Conservation (phyloP, 2,113 vertebrate species). For the Microtus montanus region DNA sequence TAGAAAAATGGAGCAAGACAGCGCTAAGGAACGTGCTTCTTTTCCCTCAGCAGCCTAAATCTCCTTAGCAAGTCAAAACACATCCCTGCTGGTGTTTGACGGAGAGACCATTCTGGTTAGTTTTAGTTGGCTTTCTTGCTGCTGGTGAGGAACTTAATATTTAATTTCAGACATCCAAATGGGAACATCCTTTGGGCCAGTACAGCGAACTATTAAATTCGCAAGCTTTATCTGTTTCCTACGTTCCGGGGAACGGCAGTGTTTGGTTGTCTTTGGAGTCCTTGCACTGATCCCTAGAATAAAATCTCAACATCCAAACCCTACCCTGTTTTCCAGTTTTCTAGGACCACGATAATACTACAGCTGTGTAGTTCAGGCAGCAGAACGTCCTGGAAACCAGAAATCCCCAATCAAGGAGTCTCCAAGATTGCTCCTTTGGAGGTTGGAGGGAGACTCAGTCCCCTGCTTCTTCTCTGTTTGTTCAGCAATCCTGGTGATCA, state of each 20-base stretch:
- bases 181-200: not conserved
- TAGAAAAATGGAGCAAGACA: not conserved
- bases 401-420: not conserved
- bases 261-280: not conserved
- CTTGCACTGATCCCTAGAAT: not conserved
- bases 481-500: not conserved
- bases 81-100: not conserved
- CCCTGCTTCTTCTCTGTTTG: not conserved
- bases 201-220: not conserved
- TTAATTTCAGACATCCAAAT: not conserved
- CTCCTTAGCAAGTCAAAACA: not conserved
- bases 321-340: not conserved
- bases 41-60: slow-evolving; percentile 8
- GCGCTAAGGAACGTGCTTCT: not conserved
- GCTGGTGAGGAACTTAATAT: not conserved
- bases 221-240: not conserved
- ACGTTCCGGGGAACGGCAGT: not conserved
- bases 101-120: not conserved
- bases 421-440: not conserved
- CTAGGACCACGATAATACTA: not conserved
- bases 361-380: not conserved
- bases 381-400: not conserved
- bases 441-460: not conserved
- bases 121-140: not conserved
- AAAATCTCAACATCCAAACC: not conserved